phyloP scores from a whole-genome alignment of 1,140 invertebrate genomes.

The Drosophila orena region DNA sequence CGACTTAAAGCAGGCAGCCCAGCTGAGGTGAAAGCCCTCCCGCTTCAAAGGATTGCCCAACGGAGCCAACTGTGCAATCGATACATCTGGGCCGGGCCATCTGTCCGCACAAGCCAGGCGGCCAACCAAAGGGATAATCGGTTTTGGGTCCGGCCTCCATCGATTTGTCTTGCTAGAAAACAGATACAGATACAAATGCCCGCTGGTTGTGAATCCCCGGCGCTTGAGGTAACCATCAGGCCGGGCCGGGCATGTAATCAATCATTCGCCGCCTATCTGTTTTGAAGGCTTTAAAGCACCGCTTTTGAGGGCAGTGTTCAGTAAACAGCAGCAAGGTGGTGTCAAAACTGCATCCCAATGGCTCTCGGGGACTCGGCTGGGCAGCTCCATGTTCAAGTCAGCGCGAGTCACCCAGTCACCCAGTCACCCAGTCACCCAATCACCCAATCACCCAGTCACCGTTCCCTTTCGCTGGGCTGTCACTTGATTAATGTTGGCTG shows the following conservation, averaged over 20 bases:
- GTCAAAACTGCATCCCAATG: constrained; percentile 2
- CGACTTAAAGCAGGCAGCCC: background rate
- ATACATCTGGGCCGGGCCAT: background rate
- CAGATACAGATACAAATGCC: constrained; percentile 31
- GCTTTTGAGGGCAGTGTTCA: constrained; percentile 3
- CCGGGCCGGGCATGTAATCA: constrained; percentile 26
- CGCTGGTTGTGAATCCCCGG: too few species aligned
- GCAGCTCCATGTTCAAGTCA: background rate
- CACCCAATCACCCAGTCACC: constrained; percentile 25
- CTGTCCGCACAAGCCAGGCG: background rate
- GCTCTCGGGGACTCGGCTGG: background rate
- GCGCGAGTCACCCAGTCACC: too few species aligned
- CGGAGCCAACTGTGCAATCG: constrained; percentile 1
- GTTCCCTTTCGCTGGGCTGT: constrained; percentile 8
- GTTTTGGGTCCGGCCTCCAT: constrained; percentile 18
- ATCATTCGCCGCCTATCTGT: constrained; percentile 23
- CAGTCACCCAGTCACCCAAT: constrained; percentile 13
- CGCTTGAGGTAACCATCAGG: constrained; percentile 1
- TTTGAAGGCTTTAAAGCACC: constrained; percentile 32
- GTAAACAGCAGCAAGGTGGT: constrained; percentile 1
- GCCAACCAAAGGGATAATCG: constrained; percentile 12
- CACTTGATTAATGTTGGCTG: constrained; percentile 42
- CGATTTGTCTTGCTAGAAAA: constrained; percentile 42
- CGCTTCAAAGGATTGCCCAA: background rate
- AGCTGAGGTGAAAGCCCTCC: background rate